A percentile compares a stretch with the other conserved stretches of the same genome.
Evolutionary conservation across 2,797 vertebrate species (phyloP).

Genomic region (Sciaenops ocellatus): DNA sequence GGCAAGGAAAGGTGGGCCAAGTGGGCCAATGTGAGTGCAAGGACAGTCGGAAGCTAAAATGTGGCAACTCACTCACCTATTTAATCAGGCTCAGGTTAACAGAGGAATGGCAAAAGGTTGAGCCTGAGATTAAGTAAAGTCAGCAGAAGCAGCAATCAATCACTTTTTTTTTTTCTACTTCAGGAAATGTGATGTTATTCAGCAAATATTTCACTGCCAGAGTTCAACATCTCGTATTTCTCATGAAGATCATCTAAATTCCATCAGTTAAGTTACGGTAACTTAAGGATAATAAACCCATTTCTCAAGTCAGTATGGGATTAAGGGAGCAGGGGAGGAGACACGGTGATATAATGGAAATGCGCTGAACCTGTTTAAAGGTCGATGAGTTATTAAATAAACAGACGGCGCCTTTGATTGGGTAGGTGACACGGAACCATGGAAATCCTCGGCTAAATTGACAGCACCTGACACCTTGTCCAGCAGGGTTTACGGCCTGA

Average conservation of each 20-base stretch:
- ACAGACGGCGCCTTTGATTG: constrained; percentile 52
- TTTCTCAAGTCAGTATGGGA: constrained; percentile 45
- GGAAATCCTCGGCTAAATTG: constrained; percentile 61
- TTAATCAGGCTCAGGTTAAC: not conserved
- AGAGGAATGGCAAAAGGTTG: not conserved
- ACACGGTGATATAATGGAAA: not conserved
- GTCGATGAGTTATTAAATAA: constrained; percentile 58
- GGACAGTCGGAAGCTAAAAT: constrained; percentile 3
- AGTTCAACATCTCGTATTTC: constrained; percentile 24
- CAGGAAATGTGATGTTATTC: constrained; percentile 6
- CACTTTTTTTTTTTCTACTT: not conserved
- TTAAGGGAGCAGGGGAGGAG: constrained; percentile 2
- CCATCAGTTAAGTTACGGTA: constrained; percentile 11
- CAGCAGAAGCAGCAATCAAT: not conserved
- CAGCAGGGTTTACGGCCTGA: constrained; percentile 68
- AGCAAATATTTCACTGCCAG: constrained; percentile 13
- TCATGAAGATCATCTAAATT: constrained; percentile 7
- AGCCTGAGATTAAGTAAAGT: not conserved
- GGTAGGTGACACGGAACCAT: constrained; percentile 48
- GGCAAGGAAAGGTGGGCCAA: constrained; percentile 52
- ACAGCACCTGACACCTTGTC: constrained; percentile 73
- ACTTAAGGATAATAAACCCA: constrained; percentile 13
- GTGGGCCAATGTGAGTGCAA: constrained; percentile 66
- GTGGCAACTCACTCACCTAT: not conserved
- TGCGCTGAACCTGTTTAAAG: constrained; percentile 20